phyloP scores from a whole-genome alignment of 2,113 vertebrate genomes.

The Nothobranchius furzeri region DNA sequence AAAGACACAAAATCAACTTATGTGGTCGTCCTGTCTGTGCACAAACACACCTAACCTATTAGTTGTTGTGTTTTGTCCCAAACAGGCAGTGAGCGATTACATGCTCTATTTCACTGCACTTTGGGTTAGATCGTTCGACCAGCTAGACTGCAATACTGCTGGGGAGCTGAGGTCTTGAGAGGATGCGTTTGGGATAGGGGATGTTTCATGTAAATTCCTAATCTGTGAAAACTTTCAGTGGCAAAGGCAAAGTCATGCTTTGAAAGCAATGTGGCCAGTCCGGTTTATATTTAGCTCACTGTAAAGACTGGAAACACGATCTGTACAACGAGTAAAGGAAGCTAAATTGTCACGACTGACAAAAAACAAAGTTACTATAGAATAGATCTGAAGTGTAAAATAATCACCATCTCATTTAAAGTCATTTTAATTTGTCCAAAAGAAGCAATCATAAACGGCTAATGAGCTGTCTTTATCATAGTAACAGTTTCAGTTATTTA shows the following conservation, averaged over 20 bases:
- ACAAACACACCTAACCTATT: conserved; percentile 25
- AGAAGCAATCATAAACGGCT: no score
- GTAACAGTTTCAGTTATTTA: not conserved
- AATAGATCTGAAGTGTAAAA: no score
- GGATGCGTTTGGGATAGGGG: not conserved
- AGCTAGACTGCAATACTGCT: conserved; percentile 31
- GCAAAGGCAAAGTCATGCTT: conserved; percentile 19
- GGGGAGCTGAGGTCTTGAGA: not conserved
- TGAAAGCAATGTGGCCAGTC: conserved; percentile 53
- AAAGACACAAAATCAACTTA: conserved; percentile 47
- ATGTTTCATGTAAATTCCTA: conserved; percentile 1
- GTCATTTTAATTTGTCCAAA: no score
- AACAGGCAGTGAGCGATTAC: conserved; percentile 50
- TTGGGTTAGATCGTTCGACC: conserved; percentile 44
- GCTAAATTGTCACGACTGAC: not conserved
- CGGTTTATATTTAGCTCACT: conserved; percentile 53
- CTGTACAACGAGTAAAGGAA: conserved; percentile 25
- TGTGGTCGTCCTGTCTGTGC: conserved; percentile 14
- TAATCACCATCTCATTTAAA: no score
- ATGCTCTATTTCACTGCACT: conserved; percentile 64
- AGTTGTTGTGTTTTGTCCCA: conserved; percentile 9
- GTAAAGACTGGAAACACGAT: conserved; percentile 30
- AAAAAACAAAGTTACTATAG: no score
- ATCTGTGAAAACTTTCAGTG: conserved; percentile 15
- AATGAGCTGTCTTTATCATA: not conserved